A percentile compares a stretch with the other conserved stretches of the same genome.
phyloP scores from a whole-genome alignment of 2,113 vertebrate genomes.

The Ameiurus melas region DNA sequence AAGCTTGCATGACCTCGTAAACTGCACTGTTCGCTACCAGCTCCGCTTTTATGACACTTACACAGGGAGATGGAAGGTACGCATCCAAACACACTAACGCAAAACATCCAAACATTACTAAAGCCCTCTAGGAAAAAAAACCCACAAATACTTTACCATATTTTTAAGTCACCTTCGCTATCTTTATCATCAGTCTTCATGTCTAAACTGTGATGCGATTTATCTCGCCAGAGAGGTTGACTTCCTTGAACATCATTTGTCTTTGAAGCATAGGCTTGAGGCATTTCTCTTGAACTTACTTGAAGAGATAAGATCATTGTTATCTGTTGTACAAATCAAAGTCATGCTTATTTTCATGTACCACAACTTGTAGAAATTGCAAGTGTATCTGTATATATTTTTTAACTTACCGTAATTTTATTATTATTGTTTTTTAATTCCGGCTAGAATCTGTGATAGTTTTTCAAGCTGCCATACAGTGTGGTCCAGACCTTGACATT shows the following conservation, averaged over 20 bases:
- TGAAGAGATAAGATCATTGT: neutral
- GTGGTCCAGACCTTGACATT: neutral
- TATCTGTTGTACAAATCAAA: neutral
- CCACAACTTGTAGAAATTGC: neutral
- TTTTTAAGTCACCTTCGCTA: neutral
- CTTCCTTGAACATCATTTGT: neutral
- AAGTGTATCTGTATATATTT: neutral
- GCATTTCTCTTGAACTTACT: neutral
- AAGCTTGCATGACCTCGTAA: conserved; percentile 48
- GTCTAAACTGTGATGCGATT: neutral
- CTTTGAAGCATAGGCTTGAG: neutral
- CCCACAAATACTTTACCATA: too few species aligned
- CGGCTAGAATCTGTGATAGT: neutral
- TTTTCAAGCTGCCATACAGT: neutral
- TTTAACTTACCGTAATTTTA: too few species aligned
- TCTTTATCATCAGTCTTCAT: neutral
- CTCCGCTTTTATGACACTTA: conserved; percentile 74
- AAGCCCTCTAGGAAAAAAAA: too few species aligned
- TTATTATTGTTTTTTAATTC: too few species aligned
- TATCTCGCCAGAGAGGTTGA: neutral
- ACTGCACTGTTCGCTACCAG: conserved; percentile 74
- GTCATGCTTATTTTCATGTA: neutral
- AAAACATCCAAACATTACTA: neutral
- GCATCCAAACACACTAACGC: conserved; percentile 26
- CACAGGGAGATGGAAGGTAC: conserved; percentile 77